Evolutionary conservation across 1,140 invertebrate genomes (phyloP), one percentile per base, ranked within the genome.

Genomic region (Lepidurus apus): DNA sequence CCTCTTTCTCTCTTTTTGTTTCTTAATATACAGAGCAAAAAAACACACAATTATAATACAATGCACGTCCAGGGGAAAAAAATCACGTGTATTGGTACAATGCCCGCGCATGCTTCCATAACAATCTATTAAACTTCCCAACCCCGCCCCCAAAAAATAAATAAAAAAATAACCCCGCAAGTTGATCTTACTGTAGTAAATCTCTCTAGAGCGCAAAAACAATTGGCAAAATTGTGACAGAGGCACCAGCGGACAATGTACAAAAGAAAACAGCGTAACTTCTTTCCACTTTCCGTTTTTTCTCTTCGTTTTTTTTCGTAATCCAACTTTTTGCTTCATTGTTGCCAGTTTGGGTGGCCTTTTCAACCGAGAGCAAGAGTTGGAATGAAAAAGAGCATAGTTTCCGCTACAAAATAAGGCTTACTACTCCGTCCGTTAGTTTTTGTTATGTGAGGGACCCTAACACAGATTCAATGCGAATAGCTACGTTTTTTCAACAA

Each of bases 261-360:
- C 76, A 65, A 77, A 21, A 75, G n/a, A 42, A 75, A 75, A 77
- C 43, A 77, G 42, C 76, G 26, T 17, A 77, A 77, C 21, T 65
- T 10, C 13, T 77, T 26, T 42, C 73, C n/a, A 10, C 24, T 13
- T 8, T 73, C 73, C 65, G 45, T 26, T 74, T 78, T 26, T 78
- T 47, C 65, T 43, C 7, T 34, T 45, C n/a, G 17, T 77, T 77
- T 47, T 75, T 75, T 77, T 77, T 47, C 53, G 11, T 73, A 44
- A 42, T 45, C 45, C 42, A 77, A 53, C 34, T 53, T 77, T 77
- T n/a, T 77, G 65, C 24, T 77, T 75, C 42, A 75, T 42, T 75
- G 74, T 75, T 42, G 44, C 44, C 74, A 43, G 42, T 73, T 43
- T 7, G n/a, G 17, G 42, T 75, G 42, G 74, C 44, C 43, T 42